Conservation (phyloP, 2,888 invertebrate species). For the Aplocera efformata region DNA sequence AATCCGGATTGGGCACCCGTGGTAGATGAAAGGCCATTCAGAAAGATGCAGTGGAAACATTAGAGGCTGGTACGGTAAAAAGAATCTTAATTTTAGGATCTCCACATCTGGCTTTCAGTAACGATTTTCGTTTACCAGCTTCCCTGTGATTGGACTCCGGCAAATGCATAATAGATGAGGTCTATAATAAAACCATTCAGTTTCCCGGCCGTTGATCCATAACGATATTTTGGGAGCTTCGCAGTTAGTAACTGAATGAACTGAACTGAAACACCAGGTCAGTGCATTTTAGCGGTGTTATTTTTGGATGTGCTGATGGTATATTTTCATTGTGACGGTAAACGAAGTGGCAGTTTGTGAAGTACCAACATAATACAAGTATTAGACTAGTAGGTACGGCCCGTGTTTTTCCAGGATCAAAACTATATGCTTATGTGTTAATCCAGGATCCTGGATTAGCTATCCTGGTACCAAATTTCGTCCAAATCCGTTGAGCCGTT, state of each 20-base stretch:
- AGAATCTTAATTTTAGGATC: slow-evolving; percentile 22
- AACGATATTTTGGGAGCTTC: slow-evolving; percentile 60
- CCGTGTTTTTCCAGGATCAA: too few relatives aligned
- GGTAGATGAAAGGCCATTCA: too few relatives aligned
- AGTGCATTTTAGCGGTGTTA: slow-evolving; percentile 29
- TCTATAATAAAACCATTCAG: slow-evolving; percentile 68
- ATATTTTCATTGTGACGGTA: neutral
- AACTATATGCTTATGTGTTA: too few relatives aligned
- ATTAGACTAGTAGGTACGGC: too few relatives aligned
- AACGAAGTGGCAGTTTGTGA: neutral
- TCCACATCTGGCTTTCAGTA: slow-evolving; percentile 49
- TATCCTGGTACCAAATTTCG: too few relatives aligned
- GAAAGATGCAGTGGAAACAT: too few relatives aligned
- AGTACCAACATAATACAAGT: too few relatives aligned
- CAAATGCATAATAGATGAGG: slow-evolving; percentile 72
- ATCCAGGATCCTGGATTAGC: too few relatives aligned
- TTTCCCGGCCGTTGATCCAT: slow-evolving; percentile 56
- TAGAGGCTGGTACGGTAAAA: too few relatives aligned
- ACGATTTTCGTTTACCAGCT: slow-evolving; percentile 67
- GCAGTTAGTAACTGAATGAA: slow-evolving; percentile 48
- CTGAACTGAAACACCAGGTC: slow-evolving; percentile 25
- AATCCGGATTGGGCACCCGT: too few relatives aligned
- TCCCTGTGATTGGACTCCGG: slow-evolving; percentile 54
- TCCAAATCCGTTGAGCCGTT: too few relatives aligned
- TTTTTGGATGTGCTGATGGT: slow-evolving; percentile 29